Percentiles rank a stretch among this genome's conserved stretches.
Conservation (phyloP, 2,888 invertebrate genomes). For the Leucophenga maculata region DNA sequence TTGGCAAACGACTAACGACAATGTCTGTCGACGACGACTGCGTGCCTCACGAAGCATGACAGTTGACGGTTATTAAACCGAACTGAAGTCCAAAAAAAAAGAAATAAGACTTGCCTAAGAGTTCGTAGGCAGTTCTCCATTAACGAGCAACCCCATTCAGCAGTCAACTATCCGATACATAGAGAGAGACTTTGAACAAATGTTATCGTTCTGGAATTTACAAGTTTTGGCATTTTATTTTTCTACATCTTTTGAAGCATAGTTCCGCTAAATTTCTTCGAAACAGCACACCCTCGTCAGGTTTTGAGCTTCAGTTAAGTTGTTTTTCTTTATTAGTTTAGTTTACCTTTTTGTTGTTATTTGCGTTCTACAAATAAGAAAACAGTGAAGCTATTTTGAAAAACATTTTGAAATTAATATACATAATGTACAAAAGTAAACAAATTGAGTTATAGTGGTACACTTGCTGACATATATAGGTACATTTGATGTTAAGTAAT, state of each 20-base stretch:
- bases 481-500: too few relatives aligned
- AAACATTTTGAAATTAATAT: not conserved
- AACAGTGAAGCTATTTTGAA: not conserved
- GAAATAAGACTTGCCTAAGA: too few relatives aligned
- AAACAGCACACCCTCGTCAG: conserved; percentile 12
- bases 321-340: too few relatives aligned
- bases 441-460: too few relatives aligned
- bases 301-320: not conserved
- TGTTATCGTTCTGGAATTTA: too few relatives aligned
- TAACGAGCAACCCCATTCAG: conserved; percentile 2
- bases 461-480: too few relatives aligned
- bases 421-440: not conserved
- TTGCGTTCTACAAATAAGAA: conserved; percentile 15
- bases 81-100: conserved; percentile 34
- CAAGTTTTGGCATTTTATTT: not conserved
- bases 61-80: conserved; percentile 64
- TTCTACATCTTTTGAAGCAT: conserved; percentile 51
- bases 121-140: too few relatives aligned
- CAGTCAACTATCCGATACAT: not conserved
- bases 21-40: conserved; percentile 33
- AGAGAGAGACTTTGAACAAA: too few relatives aligned
- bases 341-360: not conserved
- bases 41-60: conserved; percentile 58
- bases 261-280: conserved; percentile 51
- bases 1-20: conserved; percentile 13